These are phyloP conservation scores for Lasioglossum albipes DNA, from an alignment of 1,140 invertebrate genomes.

Conservation along the genomic window DNA sequence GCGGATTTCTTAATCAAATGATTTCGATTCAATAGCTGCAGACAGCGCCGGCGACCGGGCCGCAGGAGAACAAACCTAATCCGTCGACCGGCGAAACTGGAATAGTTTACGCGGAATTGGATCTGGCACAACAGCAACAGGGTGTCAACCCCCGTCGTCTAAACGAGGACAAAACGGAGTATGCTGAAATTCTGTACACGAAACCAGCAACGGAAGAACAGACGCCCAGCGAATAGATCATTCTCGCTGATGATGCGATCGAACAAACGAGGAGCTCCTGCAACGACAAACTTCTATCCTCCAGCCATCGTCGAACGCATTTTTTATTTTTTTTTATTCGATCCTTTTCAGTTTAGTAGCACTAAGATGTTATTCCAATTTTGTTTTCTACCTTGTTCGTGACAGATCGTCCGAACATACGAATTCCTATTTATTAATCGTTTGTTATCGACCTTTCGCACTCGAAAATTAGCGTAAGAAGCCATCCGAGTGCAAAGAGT, in stretches of 20 bases:
- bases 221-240: constrained; percentile 64
- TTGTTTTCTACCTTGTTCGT: not conserved
- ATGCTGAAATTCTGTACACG: constrained; percentile 81
- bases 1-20: not conserved
- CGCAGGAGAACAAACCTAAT: constrained; percentile 49
- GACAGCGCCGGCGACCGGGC: constrained; percentile 21
- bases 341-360: constrained; percentile 23
- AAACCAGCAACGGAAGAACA: constrained; percentile 69
- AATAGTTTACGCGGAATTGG: constrained; percentile 81
- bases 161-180: constrained; percentile 81
- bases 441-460: not conserved
- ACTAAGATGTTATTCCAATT: not conserved
- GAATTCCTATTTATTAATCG: constrained; percentile 11
- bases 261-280: not conserved
- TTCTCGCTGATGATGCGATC: not conserved
- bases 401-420: not conserved
- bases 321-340: not conserved
- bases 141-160: constrained; percentile 67
- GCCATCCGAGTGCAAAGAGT: not conserved
- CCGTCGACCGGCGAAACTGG: constrained; percentile 70
- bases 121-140: constrained; percentile 75
- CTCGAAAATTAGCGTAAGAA: no score
- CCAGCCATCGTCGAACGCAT: not conserved
- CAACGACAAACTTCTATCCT: constrained; percentile 29
- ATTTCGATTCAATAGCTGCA: constrained; percentile 42